Conservation (phyloP, 2,113 vertebrate genomes). For the Panthera leo region DNA sequence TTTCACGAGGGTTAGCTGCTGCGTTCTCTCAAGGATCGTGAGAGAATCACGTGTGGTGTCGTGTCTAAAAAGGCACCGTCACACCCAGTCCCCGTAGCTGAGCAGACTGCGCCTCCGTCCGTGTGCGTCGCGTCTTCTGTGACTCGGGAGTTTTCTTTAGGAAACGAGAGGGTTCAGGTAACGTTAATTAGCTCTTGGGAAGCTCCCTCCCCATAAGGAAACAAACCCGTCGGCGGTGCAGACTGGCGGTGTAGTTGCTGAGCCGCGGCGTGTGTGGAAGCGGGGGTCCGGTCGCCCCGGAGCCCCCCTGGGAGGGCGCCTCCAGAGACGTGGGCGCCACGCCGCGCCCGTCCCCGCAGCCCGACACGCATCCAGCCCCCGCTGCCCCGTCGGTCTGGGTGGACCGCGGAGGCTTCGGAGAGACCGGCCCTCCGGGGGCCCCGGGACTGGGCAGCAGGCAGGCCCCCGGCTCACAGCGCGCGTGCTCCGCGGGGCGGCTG, state of each 20-base stretch:
- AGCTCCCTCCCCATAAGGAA: not conserved
- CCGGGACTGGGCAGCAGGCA: accelerated
- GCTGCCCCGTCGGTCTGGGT: too few relatives aligned
- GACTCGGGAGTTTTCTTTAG: too few relatives aligned
- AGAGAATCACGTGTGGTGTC: too few relatives aligned
- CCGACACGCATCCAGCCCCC: accelerated
- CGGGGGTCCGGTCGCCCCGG: accelerated
- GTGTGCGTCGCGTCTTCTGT: accelerated
- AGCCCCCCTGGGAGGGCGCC: not conserved
- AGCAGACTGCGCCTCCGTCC: accelerated
- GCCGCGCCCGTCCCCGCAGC: too few relatives aligned
- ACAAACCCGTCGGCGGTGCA: accelerated
- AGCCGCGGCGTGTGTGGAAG: not conserved
- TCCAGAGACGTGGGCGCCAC: accelerated
- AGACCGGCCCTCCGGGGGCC: accelerated
- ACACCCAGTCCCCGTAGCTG: accelerated
- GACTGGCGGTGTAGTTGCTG: not conserved
- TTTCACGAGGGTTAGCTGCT: accelerated
- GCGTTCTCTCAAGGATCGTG: accelerated
- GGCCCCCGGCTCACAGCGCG: accelerated
- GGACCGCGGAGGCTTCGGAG: accelerated
- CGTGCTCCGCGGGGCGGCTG: accelerated
- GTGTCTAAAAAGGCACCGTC: accelerated
- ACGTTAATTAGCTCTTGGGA: not conserved
- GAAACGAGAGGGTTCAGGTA: accelerated